These are phyloP conservation scores for Meandrina meandrites DNA, from an alignment of 92 coral and sea anemone species.

Conservation along the genomic window DNA sequence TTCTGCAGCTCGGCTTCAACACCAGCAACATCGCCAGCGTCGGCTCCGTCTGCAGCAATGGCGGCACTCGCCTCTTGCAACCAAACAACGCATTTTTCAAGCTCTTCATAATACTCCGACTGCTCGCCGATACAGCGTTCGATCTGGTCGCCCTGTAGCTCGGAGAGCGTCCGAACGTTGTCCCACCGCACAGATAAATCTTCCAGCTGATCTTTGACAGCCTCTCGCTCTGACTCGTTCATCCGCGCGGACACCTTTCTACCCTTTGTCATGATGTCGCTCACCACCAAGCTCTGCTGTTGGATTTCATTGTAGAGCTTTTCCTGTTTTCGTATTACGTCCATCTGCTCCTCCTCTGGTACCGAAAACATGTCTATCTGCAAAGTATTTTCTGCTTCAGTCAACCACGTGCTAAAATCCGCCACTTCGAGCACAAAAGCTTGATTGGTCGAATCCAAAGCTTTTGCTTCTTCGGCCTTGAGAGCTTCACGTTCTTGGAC, in stretches of 20 bases:
- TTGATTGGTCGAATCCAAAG: constrained; percentile 36
- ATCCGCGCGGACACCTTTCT: constrained; percentile 46
- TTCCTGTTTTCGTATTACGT: constrained; percentile 80
- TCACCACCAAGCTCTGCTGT: constrained; percentile 64
- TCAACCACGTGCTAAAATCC: constrained; percentile 76
- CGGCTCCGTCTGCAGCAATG: constrained; percentile 59
- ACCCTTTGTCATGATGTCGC: constrained; percentile 59
- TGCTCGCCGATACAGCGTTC: constrained; percentile 94
- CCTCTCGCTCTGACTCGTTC: constrained; percentile 55
- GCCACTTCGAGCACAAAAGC: constrained; percentile 57
- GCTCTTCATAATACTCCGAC: constrained; percentile 81
- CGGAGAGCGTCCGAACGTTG: constrained; percentile 70
- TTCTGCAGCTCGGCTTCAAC: constrained; percentile 61
- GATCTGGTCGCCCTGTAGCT: constrained; percentile 68
- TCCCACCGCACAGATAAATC: constrained; percentile 76
- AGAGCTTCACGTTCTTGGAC: constrained; percentile 57
- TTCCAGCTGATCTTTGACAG: constrained; percentile 55
- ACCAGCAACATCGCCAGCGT: constrained; percentile 48
- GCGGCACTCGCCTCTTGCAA: constrained; percentile 84
- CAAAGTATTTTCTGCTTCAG: constrained; percentile 69
- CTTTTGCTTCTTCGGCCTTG: constrained; percentile 51
- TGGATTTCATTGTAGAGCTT: constrained; percentile 74
- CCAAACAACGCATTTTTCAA: constrained; percentile 91
- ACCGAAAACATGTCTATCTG: constrained; percentile 84
- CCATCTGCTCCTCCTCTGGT: constrained; percentile 91